Base-by-base conservation (phyloP, 1,140 invertebrate genomes). In the Carposina sasakii region DNA sequence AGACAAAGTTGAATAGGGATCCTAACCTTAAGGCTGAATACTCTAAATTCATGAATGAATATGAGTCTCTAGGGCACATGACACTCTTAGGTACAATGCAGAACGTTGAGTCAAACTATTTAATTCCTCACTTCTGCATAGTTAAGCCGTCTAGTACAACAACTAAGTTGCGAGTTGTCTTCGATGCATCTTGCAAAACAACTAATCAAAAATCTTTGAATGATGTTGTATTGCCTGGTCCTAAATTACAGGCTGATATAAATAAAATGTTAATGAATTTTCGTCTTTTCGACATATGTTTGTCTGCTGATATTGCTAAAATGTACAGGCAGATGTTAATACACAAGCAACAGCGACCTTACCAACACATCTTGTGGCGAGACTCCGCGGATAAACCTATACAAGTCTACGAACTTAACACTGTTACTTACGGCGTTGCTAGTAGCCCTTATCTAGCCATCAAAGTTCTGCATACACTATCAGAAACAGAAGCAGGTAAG, bases 401-500 rank as follows among this genome's bases (percentile, higher is more conserved):
- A 1, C 51, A 40, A 23, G 51, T 44, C n/a, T 79, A 45, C 55
- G 57, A 45, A 33, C 26, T 77, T 3, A 55, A 20, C 8, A 70
- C 62, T 9, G 52, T 67, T 1, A 74, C 71, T 0, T 71, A 68
- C 44, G 64, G 60, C 5, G 65, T 62, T 17, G 50, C 56, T 5
- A 51, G 47, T 23, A 63, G 65, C 16, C 60, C 69, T 21, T 73
- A 56, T 48, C 48, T 67, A 17, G 67, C 71, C 2, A 57, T 63
- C 2, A 26, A 54, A 17, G 43, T 26, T 6, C 34, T 74, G 10
- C 48, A 57, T 23, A 33, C 71, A 21, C 36, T 76, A 13, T 64
- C 60, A 33, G 45, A 52, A 24, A 49, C 55, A 8, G 42, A 54
- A 16, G 20, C 19, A 16, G n/a, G 39, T 0, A 28, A 50, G 3